Evolutionary conservation across 2,888 invertebrate genomes (phyloP).

Genomic region (Ptychoptera contaminata): DNA sequence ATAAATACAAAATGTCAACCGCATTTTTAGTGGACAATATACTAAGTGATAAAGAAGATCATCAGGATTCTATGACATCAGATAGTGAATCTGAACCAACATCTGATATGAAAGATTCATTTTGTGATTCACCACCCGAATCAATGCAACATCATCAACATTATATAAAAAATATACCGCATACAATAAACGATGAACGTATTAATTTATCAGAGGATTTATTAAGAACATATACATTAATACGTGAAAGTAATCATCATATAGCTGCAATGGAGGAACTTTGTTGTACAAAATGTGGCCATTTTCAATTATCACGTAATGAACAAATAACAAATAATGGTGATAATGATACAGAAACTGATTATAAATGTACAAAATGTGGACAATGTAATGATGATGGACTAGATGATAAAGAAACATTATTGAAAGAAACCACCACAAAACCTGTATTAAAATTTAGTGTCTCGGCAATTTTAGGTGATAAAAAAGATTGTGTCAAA

Average conservation of each 20-base stretch:
- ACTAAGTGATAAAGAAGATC: conserved; percentile 23
- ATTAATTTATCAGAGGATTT: conserved; percentile 9
- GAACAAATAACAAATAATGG: conserved; percentile 14
- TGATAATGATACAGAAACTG: conserved; percentile 17
- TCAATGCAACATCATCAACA: conserved; percentile 14
- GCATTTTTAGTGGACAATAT: conserved; percentile 29
- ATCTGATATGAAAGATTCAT: conserved; percentile 18
- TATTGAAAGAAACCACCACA: conserved; percentile 31
- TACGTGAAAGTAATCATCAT: conserved; percentile 6
- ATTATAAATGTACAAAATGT: conserved; percentile 26
- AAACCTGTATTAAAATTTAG: conserved; percentile 82
- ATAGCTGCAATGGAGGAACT: conserved; percentile 12
- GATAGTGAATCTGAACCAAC: conserved; percentile 16
- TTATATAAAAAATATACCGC: conserved; percentile 19
- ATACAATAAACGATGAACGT: conserved; percentile 11
- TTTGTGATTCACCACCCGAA: conserved; percentile 15
- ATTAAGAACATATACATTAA: conserved; percentile 10
- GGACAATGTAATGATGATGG: conserved; percentile 11
- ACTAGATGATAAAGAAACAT: conserved; percentile 18
- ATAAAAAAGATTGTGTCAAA: conserved; percentile 30
- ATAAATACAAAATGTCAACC: conserved; percentile 23
- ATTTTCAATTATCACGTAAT: conserved; percentile 11
- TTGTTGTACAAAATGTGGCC: conserved; percentile 23
- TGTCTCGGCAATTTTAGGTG: conserved; percentile 78
- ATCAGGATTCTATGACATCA: conserved; percentile 15